phyloP scores from a whole-genome alignment of 2,888 invertebrate genomes.

The Zhuqinia jingwanae region DNA sequence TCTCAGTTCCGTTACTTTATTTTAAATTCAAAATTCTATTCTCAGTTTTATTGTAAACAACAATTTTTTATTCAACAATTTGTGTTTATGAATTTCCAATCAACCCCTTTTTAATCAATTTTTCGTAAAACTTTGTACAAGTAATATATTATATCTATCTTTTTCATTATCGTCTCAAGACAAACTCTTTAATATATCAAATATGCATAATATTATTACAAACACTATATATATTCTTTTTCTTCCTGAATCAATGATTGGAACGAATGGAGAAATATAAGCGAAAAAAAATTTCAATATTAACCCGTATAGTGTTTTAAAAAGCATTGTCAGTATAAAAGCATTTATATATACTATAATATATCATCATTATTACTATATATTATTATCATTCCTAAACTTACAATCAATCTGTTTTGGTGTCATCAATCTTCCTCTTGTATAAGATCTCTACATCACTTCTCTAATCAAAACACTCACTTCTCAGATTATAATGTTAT shows the following conservation, averaged over 20 bases:
- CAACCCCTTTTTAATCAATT: conserved; percentile 67
- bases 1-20: conserved; percentile 69
- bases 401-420: too few relatives aligned
- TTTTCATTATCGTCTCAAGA: conserved; percentile 20
- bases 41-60: conserved; percentile 56
- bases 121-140: conserved; percentile 40
- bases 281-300: background rate
- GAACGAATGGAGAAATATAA: background rate
- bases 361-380: too few relatives aligned
- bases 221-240: background rate
- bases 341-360: too few relatives aligned
- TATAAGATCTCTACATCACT: too few relatives aligned
- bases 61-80: too few relatives aligned
- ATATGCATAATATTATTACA: conserved; percentile 41
- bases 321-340: too few relatives aligned
- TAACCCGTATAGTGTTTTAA: too few relatives aligned
- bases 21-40: conserved; percentile 59
- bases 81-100: conserved; percentile 39
- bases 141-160: conserved; percentile 27
- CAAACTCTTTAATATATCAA: conserved; percentile 28
- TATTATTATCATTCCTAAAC: too few relatives aligned
- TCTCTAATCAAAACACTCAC: too few relatives aligned
- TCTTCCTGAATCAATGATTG: conserved; percentile 1
- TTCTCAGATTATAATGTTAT: too few relatives aligned
- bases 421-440: too few relatives aligned